Evolutionary conservation across 2,888 invertebrate genomes (phyloP).

Genomic region (Lycophotia porphyrea): DNA sequence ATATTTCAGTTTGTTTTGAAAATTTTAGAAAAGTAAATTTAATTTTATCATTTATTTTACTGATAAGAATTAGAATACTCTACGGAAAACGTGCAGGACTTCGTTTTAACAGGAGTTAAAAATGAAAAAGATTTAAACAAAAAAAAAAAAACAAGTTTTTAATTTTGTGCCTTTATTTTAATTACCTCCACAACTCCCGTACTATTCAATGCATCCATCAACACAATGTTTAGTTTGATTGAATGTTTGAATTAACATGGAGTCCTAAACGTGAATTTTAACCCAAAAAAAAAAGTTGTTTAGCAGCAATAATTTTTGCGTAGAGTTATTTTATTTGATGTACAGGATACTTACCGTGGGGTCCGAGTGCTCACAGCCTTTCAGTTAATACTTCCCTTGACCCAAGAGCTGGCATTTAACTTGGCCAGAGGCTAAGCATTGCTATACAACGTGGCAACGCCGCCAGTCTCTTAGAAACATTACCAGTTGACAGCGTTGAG

Average conservation of each 20-base stretch:
- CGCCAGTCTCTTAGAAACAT: not conserved
- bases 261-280: too few relatives aligned
- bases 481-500: not conserved
- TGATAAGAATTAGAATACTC: not conserved
- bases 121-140: not conserved
- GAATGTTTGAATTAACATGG: too few relatives aligned
- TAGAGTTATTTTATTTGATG: too few relatives aligned
- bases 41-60: not conserved
- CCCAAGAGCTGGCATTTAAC: too few relatives aligned
- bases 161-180: too few relatives aligned
- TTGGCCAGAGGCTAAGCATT: not conserved
- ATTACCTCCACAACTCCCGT: too few relatives aligned
- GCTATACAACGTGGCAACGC: not conserved
- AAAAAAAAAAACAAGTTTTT: too few relatives aligned
- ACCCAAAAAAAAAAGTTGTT: too few relatives aligned
- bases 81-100: not conserved
- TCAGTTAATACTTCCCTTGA: too few relatives aligned
- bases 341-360: not conserved
- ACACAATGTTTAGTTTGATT: too few relatives aligned
- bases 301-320: too few relatives aligned
- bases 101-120: not conserved
- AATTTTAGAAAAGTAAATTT: conserved; percentile 31
- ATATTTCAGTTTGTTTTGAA: conserved; percentile 63
- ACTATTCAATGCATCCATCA: too few relatives aligned
- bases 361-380: not conserved